Evolutionary conservation across 2,888 invertebrate genomes (phyloP).

Genomic region (Colostygia pectinataria): DNA sequence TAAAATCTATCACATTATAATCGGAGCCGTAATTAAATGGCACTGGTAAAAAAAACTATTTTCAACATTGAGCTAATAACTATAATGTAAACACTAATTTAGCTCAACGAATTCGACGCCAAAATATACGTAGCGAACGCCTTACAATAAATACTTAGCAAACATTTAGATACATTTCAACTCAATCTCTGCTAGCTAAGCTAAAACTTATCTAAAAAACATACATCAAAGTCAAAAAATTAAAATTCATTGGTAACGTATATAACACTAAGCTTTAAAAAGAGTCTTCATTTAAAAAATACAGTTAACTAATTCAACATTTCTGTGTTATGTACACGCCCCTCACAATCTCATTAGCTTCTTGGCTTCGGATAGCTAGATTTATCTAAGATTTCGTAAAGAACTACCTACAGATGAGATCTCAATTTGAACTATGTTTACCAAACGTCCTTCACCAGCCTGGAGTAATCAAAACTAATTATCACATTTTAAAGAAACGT

Average conservation of each 20-base stretch:
- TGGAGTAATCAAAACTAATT: constrained; percentile 69
- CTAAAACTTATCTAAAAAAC: constrained; percentile 29
- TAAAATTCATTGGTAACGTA: constrained; percentile 80
- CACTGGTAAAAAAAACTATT: constrained; percentile 17
- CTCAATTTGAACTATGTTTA: constrained; percentile 79
- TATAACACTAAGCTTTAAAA: constrained; percentile 69
- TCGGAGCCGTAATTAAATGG: constrained; percentile 20
- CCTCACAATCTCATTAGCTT: constrained; percentile 68
- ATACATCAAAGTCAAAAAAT: constrained; percentile 59
- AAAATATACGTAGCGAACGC: constrained; percentile 23
- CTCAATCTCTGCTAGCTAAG: constrained; percentile 27
- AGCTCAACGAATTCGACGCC: too few relatives aligned
- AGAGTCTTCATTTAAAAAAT: constrained; percentile 61
- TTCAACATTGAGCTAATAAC: too few relatives aligned
- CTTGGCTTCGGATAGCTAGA: constrained; percentile 77
- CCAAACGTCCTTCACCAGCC: constrained; percentile 62
- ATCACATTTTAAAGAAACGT: constrained; percentile 71
- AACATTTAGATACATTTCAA: constrained; percentile 26
- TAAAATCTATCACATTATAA: constrained; percentile 22
- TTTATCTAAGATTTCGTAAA: constrained; percentile 73
- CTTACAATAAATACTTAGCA: constrained; percentile 33
- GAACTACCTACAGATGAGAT: constrained; percentile 79
- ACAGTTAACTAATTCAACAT: constrained; percentile 31
- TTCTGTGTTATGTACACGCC: constrained; percentile 42
- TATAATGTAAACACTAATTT: too few relatives aligned